A percentile compares a stretch with the other conserved stretches of the same genome.
Evolutionary conservation across 2,113 vertebrate species (phyloP).

Genomic region (Poeciliopsis turrubarensis): DNA sequence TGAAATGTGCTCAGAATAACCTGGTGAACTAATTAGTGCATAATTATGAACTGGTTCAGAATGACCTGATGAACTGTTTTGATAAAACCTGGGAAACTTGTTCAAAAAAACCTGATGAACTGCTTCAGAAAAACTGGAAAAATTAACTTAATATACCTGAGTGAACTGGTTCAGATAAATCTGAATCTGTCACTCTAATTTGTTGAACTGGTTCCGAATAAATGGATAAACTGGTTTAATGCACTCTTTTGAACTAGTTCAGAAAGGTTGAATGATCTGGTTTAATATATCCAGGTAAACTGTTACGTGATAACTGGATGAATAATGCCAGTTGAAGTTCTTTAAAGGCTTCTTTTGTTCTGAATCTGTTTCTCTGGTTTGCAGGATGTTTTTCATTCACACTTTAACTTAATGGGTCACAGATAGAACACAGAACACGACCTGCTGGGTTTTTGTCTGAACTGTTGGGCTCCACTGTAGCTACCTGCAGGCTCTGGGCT

Average conservation of each 20-base stretch:
- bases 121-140: no score
- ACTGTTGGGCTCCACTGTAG: not conserved
- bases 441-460: not conserved
- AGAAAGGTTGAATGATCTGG: not conserved
- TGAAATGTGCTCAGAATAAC: no score
- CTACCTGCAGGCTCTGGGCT: conserved; percentile 22
- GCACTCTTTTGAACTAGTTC: not conserved
- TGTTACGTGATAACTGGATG: not conserved
- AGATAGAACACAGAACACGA: not conserved
- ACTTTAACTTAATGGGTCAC: not conserved
- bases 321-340: not conserved
- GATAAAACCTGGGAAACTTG: no score
- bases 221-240: no score
- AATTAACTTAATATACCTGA: no score
- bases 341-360: not conserved
- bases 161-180: no score
- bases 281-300: not conserved
- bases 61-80: no score
- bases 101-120: no score
- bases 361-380: not conserved
- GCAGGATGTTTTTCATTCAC: not conserved
- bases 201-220: not conserved
- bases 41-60: no score
- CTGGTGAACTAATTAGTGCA: no score
- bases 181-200: no score